Conservation (phyloP, 2,888 invertebrate species). For the Muscina levida region DNA sequence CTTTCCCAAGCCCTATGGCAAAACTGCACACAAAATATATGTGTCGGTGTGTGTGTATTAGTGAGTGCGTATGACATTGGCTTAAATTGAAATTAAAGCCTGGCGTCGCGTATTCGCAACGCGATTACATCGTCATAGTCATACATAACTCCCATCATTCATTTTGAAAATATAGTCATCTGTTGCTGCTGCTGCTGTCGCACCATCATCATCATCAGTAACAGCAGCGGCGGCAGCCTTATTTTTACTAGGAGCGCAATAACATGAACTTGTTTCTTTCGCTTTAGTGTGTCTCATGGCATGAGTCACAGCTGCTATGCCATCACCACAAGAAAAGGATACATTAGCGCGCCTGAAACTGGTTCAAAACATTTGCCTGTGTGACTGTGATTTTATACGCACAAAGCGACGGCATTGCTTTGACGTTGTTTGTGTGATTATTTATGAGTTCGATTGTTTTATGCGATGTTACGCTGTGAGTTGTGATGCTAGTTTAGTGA, state of each 20-base stretch:
- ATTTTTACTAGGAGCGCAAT: background rate
- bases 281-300: background rate
- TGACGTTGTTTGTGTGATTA: slow-evolving; percentile 39
- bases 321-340: background rate
- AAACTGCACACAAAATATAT: background rate
- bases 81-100: slow-evolving; percentile 39
- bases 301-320: slow-evolving; percentile 26
- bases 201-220: background rate
- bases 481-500: slow-evolving; percentile 17
- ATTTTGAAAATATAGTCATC: slow-evolving; percentile 39
- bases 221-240: background rate
- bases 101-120: slow-evolving; percentile 50
- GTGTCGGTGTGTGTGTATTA: background rate
- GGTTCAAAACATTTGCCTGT: background rate
- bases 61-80: background rate
- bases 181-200: background rate
- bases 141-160: slow-evolving; percentile 60
- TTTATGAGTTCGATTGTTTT: slow-evolving; percentile 59
- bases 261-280: slow-evolving; percentile 13
- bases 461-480: slow-evolving; percentile 38
- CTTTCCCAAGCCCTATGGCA: background rate
- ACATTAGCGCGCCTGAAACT: slow-evolving; percentile 28
- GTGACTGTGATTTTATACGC: background rate
- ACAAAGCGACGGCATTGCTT: too few species aligned
- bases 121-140: slow-evolving; percentile 50